A percentile compares a stretch with the other conserved stretches of the same genome.
These are phyloP conservation scores for Operophtera brumata DNA, from an alignment of 2,888 invertebrate genomes.

Conservation along the genomic window DNA sequence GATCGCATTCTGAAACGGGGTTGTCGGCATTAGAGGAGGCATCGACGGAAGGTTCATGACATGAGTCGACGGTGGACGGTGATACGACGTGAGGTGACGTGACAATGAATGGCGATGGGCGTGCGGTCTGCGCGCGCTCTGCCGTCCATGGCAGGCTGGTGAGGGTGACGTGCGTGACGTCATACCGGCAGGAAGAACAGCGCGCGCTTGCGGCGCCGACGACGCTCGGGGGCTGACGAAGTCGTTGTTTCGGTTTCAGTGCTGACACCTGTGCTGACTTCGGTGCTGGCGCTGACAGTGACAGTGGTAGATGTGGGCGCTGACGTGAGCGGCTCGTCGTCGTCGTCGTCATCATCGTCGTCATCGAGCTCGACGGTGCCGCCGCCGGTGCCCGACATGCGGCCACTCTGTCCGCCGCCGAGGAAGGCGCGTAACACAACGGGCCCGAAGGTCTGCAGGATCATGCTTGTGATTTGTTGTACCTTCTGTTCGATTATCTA, in stretches of 20 bases:
- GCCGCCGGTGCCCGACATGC: conserved; percentile 57
- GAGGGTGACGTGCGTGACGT: conserved; percentile 64
- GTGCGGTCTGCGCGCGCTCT: conserved; percentile 61
- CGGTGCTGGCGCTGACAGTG: conserved; percentile 21
- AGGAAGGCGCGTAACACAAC: conserved; percentile 84
- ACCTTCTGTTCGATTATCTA: conserved; percentile 89
- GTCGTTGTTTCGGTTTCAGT: conserved; percentile 15
- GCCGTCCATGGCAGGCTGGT: conserved; percentile 74
- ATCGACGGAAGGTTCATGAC: conserved; percentile 2
- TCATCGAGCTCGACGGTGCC: conserved; percentile 78
- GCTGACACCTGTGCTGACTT: conserved; percentile 7
- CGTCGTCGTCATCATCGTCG: conserved; percentile 83
- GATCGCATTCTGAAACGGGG: conserved; percentile 60
- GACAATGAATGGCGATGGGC: conserved; percentile 46
- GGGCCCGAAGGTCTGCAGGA: conserved; percentile 89
- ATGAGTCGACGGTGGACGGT: conserved; percentile 21
- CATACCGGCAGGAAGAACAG: conserved; percentile 69
- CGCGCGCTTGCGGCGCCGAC: conserved; percentile 55
- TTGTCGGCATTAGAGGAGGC: conserved; percentile 4
- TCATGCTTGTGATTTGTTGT: conserved; percentile 85
- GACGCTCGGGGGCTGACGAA: conserved; percentile 4
- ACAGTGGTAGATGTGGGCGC: conserved; percentile 32
- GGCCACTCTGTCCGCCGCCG: conserved; percentile 68
- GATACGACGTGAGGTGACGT: conserved; percentile 27
- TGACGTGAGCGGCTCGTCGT: conserved; percentile 54